phyloP scores from a whole-genome alignment of 2,797 vertebrate species.

The Taeniopygia guttata region DNA sequence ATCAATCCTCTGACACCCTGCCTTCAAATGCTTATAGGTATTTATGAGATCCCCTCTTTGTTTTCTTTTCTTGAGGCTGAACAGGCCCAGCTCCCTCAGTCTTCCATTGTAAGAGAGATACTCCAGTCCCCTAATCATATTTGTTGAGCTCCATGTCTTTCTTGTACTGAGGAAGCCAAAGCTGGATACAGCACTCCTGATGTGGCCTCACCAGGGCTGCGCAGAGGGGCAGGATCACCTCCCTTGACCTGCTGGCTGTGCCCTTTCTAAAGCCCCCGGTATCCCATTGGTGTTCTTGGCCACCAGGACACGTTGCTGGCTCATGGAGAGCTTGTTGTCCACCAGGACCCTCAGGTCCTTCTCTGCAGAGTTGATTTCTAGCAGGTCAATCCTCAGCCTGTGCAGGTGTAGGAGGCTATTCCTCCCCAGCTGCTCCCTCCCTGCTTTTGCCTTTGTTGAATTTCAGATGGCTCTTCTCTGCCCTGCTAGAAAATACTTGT shows the following conservation, averaged over 20 bases:
- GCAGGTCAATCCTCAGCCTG: not conserved
- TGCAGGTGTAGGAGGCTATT: not conserved
- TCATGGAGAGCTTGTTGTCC: not conserved
- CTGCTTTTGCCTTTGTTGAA: not conserved
- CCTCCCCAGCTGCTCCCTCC: rapidly evolving
- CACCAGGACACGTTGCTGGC: not conserved
- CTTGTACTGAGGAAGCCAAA: not conserved
- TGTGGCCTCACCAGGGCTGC: not conserved
- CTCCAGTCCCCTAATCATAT: not conserved
- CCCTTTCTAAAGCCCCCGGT: rapidly evolving
- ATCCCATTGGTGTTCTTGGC: rapidly evolving
- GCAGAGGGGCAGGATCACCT: not conserved
- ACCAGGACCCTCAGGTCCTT: not conserved
- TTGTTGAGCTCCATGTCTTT: not conserved
- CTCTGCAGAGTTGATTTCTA: not conserved
- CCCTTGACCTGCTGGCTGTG: not conserved
- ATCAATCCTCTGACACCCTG: not conserved
- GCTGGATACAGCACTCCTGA: not conserved
- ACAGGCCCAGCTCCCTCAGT: not conserved
- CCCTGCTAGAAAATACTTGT: not conserved
- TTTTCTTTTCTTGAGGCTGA: not conserved
- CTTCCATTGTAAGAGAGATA: not conserved
- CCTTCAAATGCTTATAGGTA: not conserved
- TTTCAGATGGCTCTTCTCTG: not conserved
- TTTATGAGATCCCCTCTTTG: not conserved